Conservation (phyloP, 2,113 vertebrate genomes). For the Hypocryptadius cinnamomeus region DNA sequence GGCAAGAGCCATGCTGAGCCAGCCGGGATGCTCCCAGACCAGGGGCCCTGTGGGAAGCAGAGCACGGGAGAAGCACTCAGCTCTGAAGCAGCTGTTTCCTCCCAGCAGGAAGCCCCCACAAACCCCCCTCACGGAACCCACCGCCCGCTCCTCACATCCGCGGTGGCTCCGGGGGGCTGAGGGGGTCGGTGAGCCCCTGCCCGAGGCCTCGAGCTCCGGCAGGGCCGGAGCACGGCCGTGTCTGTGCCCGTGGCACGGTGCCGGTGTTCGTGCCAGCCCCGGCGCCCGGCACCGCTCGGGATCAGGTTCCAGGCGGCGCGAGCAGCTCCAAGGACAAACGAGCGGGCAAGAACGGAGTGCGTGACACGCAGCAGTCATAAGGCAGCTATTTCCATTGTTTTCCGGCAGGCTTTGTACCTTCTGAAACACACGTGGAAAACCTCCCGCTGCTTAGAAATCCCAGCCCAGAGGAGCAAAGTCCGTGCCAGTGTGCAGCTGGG, state of each 20-base stretch:
- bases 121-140: fast-evolving
- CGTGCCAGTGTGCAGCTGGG: background rate
- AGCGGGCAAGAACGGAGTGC: background rate
- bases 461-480: constrained; percentile 19
- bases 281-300: background rate
- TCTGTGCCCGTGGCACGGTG: background rate
- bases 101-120: background rate
- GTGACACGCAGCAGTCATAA: constrained; percentile 39
- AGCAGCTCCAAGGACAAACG: constrained; percentile 15
- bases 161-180: background rate
- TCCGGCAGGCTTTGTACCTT: constrained; percentile 49
- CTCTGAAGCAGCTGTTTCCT: background rate
- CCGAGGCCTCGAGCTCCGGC: background rate
- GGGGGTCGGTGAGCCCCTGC: background rate
- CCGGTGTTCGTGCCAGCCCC: background rate
- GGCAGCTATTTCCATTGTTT: constrained; percentile 56
- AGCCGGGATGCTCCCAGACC: fast-evolving
- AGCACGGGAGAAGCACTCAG: fast-evolving
- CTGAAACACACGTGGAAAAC: constrained; percentile 28
- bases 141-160: fast-evolving
- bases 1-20: background rate
- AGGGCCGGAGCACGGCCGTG: background rate
- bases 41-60: background rate
- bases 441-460: constrained; percentile 31
- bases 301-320: background rate